Percentiles rank a stretch among this genome's conserved stretches.
Conservation (phyloP, 2,113 vertebrate species). For the Pristiophorus japonicus region DNA sequence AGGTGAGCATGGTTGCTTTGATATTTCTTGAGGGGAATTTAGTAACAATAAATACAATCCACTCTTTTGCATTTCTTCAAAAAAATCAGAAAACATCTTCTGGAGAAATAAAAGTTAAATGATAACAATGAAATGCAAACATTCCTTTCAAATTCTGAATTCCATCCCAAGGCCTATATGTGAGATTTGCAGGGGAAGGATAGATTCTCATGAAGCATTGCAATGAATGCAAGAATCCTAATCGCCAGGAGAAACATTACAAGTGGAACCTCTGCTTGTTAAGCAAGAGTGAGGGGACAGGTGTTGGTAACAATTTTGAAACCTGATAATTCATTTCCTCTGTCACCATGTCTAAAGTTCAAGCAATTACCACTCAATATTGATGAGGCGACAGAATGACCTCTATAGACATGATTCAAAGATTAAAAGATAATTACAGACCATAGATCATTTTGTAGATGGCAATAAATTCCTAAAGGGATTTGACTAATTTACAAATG, state of each 20-base stretch:
- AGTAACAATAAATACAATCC: not conserved
- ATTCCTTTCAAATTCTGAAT: slow-evolving; percentile 3
- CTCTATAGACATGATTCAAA: not conserved
- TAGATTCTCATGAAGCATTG: not conserved
- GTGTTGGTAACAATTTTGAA: not conserved
- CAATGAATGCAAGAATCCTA: not conserved
- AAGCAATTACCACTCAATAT: slow-evolving; percentile 24
- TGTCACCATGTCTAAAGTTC: not conserved
- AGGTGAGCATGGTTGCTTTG: not conserved
- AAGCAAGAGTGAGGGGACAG: not conserved
- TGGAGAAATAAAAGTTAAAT: not conserved
- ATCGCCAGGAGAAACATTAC: not conserved
- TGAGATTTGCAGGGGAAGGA: not conserved
- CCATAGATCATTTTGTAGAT: not conserved
- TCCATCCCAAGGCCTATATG: not conserved
- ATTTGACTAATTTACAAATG: not conserved
- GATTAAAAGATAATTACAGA: not conserved
- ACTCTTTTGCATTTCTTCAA: not conserved
- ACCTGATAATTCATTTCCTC: not conserved
- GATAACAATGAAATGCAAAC: not conserved
- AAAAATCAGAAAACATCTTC: not conserved
- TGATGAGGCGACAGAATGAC: not conserved
- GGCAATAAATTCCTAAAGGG: not conserved
- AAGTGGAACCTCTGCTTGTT: not conserved
- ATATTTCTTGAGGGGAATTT: not conserved